Evolutionary conservation across 2,888 invertebrate species (phyloP), one percentile per base, ranked within the genome.

Genomic region (Plagiodera versicolora): DNA sequence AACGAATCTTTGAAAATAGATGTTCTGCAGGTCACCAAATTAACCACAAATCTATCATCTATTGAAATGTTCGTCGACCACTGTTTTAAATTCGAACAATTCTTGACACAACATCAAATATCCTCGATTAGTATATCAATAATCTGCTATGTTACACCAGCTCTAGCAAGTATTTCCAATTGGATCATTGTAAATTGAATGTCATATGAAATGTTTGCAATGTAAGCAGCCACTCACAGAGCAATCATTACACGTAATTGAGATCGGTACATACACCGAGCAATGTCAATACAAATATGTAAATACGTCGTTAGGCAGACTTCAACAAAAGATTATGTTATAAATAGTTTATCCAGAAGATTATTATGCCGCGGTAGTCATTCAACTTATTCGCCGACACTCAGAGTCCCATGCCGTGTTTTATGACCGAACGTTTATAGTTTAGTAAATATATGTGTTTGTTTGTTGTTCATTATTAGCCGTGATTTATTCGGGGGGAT

Each of bases 391-490:
- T 51, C 44, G 24, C 44, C 56, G 58, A 53, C 56, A 60, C 58
- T n/a, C n/a, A n/a, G n/a, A 60, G 58, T 61, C 55, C 45, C 58
- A 6, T 35, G 60, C 56, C 47, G 61, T 56, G 62, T 71, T 73
- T 74, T 71, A 74, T 72, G 71, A 67, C 72, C 69, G 67, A 72
- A 72, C 70, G 66, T 73, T 74, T 74, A 74, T 68, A 72, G 67
- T 8, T 67, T 66, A 69, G 72, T 74, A 74, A 73, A 73, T 72
- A 72, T 71, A 67, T 72, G 64, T 68, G 71, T 72, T 69, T 72
- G 74, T 72, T 74, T 72, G 73, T 71, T 70, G 72, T 70, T 71
- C 72, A 67, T 74, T 73, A 72, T 72, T 72, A 67, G 68, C 66
- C 60, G 67, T 73, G 73, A 73, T 73, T 74, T 74, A 72, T 72